Evolutionary conservation across 2,888 invertebrate species (phyloP).

Genomic region (Aporophyla nigra): DNA sequence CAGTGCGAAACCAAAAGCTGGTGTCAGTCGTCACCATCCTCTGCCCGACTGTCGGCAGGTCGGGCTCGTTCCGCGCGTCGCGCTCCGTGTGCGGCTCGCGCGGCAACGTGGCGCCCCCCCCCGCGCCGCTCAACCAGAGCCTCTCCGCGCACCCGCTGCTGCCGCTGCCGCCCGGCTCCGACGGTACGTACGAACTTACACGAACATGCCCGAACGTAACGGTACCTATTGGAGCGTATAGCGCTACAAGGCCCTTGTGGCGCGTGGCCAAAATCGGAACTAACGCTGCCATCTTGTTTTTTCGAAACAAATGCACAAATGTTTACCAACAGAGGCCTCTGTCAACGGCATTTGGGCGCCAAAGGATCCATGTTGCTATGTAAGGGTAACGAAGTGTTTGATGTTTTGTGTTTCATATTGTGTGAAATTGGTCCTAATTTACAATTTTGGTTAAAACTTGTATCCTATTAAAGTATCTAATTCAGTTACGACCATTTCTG

Average conservation of each 20-base stretch:
- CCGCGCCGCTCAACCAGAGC: conserved; percentile 92
- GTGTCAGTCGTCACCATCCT: conserved; percentile 86
- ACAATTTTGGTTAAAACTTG: conserved; percentile 11
- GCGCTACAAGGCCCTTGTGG: conserved; percentile 21
- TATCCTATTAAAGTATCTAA: neutral
- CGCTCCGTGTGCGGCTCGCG: conserved; percentile 94
- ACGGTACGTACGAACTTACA: conserved; percentile 82
- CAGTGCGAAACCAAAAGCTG: conserved; percentile 81
- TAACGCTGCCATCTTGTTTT: neutral
- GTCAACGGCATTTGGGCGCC: neutral
- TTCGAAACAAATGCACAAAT: neutral
- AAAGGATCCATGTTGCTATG: neutral
- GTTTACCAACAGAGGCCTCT: neutral
- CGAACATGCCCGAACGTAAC: conserved; percentile 10
- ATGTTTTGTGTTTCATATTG: conserved; percentile 1
- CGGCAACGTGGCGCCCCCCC: conserved; percentile 94
- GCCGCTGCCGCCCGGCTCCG: conserved; percentile 95
- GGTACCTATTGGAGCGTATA: neutral
- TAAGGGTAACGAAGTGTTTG: conserved; percentile 20
- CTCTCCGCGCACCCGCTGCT: conserved; percentile 98
- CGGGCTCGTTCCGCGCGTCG: conserved; percentile 97
- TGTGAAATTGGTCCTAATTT: neutral
- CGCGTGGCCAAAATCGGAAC: neutral
- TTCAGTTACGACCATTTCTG: neutral
- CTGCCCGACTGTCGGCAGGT: conserved; percentile 93